Base-by-base conservation (phyloP, 2,888 invertebrate species). In the Apamea epomidion region DNA sequence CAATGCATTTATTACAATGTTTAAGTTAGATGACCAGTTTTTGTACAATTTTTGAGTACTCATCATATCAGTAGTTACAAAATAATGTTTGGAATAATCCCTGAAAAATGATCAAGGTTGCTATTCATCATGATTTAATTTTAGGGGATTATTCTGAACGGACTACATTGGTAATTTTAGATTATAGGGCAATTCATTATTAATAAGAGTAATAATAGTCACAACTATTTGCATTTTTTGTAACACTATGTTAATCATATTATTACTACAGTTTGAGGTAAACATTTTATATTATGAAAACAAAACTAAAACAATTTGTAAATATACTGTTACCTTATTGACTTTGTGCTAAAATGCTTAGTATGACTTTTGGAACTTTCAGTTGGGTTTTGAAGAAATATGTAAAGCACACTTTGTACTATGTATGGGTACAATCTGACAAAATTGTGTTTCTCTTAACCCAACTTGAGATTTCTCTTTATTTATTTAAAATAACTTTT, bases 401-500 rank as follows among this genome's bases (percentile, higher is more conserved):
- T 86, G 78, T 74, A 84, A 74, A 80, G 81, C 78, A 85, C 84
- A 82, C 69, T 80, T 86, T 81, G 80, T 81, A 78, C 76, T 87
- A 21, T 48, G 48, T 79, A 79, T 71, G 68, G 78, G 76, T 87
- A 85, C 82, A 81, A 84, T 86, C 74, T 82, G 81, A 77, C 76
- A 81, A 87, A 83, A 80, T 77, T 88, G 88, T 91, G 93, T 96
- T 97, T 96, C 95, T 94, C 95, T 92, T 92, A 97, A 97, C 97
- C 96, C 97, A 97, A 97, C 97, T 97, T 97, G 97, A 97, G 97
- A 97, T 95, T 97, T 96, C 96, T 90, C 91, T 93, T 94, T 96
- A 95, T 95, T 96, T 96, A 96, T 95, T 95, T 95, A 94, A 94
- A 92, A 90, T 93, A 94, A 92, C 92, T 92, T 92, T 91, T 92